Conservation (phyloP, 2,797 vertebrate genomes). For the Emydoidea blandingii region DNA sequence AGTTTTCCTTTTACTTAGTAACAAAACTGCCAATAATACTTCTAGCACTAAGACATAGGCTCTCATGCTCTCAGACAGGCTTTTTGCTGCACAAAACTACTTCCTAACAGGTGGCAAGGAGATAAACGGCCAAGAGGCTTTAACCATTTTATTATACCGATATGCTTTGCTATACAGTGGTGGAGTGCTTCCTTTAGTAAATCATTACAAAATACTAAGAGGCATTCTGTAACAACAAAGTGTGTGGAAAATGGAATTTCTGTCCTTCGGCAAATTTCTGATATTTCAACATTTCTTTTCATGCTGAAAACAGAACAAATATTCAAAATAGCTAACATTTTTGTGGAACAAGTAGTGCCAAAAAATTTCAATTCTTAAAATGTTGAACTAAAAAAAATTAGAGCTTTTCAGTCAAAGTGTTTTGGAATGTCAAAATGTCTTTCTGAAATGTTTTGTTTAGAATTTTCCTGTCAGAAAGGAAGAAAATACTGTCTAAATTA, state of each 20-base stretch:
- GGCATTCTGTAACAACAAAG: too few relatives aligned
- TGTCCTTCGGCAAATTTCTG: not conserved
- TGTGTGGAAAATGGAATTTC: not conserved
- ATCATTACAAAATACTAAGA: too few relatives aligned
- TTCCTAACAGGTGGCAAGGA: not conserved
- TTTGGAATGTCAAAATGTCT: not conserved
- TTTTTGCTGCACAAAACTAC: not conserved
- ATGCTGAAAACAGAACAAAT: not conserved
- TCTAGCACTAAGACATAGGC: not conserved
- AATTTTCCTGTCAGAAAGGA: not conserved
- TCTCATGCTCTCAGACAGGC: not conserved
- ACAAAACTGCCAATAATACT: not conserved
- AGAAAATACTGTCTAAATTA: slow-evolving; percentile 11
- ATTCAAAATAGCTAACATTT: not conserved
- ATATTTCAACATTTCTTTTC: not conserved
- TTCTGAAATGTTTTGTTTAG: not conserved
- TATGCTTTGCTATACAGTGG: too few relatives aligned
- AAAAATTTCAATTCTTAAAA: too few relatives aligned
- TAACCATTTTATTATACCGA: too few relatives aligned
- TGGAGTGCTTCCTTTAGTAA: too few relatives aligned
- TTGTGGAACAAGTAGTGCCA: not conserved
- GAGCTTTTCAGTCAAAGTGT: not conserved
- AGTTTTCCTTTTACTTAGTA: not conserved
- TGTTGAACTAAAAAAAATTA: too few relatives aligned
- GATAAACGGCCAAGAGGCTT: not conserved